Base-by-base conservation (phyloP, 2,797 vertebrate species). In the Pseudomugil gertrudae region DNA sequence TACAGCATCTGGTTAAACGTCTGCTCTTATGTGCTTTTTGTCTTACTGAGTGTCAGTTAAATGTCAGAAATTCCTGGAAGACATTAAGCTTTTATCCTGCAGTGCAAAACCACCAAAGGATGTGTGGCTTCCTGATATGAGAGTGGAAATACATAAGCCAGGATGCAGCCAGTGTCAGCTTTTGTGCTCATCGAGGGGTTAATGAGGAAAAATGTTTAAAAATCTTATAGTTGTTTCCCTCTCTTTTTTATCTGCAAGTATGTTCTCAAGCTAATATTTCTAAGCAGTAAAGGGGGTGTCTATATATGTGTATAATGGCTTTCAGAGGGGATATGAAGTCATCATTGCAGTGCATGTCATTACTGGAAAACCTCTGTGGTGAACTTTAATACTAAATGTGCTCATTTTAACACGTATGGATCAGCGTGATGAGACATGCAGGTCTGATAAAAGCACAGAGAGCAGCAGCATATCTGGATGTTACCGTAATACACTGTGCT, bases 231-330 rank as follows among this genome's bases (percentile, higher is more conserved):
- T 70, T 77, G 71, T 58, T 32, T 9, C 8, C 45, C 60, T 59
- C 40, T 0, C 6, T 43, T 53, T 0, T 0, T 2, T 14, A 4
- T 57, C 30, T 15, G 59, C 51, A 76, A 83, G 79, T 81, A 81
- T 61, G 74, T 43, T 80, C 57, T 45, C 76, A 69, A 66, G 84
- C 78, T 83, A 77, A 71, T 57, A 61, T 23, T 72, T 63, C 36
- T 63, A 72, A 48, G 65, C 59, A 63, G 68, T 11, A 57, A 40
- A 36, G 33, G 58, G 58, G 50, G 69, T 54, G 60, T 55, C 65
- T 23, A 71, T 61, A 9, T 23, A 32, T 48, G 77, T 87, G 45
- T 89, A 86, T 87, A 80, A 90, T 79, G 32, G 56, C 85, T 68
- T 48, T 40, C 21, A 73, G 57, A 52, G 54, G 72, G 50, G 65